These are phyloP conservation scores for Anguilla obscura DNA, from an alignment of 2,797 vertebrate genomes.

Conservation along the genomic window DNA sequence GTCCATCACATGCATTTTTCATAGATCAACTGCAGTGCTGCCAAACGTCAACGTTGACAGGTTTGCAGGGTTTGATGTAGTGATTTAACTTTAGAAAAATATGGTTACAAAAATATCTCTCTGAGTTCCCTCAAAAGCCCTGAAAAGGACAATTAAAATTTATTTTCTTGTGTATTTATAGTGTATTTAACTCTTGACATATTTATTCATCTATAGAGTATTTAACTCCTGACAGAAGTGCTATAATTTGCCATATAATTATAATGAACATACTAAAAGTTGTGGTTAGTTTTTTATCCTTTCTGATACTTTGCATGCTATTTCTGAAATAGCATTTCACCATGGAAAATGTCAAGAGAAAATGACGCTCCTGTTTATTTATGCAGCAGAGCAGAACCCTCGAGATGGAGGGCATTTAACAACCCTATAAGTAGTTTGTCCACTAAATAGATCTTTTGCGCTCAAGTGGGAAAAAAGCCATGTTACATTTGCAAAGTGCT, in stretches of 20 bases:
- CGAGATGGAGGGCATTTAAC: neutral
- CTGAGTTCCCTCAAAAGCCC: neutral
- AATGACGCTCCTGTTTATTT: neutral
- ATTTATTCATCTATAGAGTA: neutral
- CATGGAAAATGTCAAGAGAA: neutral
- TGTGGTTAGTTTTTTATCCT: neutral
- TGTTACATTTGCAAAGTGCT: neutral
- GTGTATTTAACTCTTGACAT: neutral
- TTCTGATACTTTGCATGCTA: neutral
- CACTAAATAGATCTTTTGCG: neutral
- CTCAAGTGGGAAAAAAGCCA: neutral
- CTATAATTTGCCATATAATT: neutral
- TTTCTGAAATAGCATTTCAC: neutral
- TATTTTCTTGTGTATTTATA: neutral
- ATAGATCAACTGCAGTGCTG: constrained; percentile 5
- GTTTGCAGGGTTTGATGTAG: neutral
- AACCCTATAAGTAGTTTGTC: neutral
- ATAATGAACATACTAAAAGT: neutral
- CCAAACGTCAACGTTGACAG: neutral
- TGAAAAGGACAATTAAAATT: neutral
- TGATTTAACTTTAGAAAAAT: neutral
- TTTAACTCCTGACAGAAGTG: neutral
- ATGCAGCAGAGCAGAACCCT: neutral
- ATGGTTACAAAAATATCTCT: neutral
- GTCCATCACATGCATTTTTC: neutral